These are phyloP conservation scores for Melanostigma gelatinosum DNA, from an alignment of 2,113 vertebrate species.

Conservation along the genomic window DNA sequence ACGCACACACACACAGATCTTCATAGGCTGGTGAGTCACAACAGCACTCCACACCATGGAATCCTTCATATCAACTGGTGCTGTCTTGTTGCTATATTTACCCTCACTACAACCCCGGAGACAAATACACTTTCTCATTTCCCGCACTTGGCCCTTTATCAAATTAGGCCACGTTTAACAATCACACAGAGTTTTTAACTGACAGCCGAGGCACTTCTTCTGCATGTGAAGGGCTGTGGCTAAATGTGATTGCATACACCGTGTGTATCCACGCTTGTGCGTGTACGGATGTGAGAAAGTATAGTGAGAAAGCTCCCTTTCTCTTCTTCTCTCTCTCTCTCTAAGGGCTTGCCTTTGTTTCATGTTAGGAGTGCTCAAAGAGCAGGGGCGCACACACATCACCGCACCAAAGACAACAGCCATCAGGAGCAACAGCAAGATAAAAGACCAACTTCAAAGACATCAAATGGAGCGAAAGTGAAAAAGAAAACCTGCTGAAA, in stretches of 20 bases:
- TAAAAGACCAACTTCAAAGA: conserved; percentile 84
- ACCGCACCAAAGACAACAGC: conserved; percentile 82
- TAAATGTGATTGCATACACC: conserved; percentile 53
- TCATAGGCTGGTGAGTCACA: conserved; percentile 74
- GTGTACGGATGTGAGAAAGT: conserved; percentile 50
- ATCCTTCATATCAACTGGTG: conserved; percentile 82
- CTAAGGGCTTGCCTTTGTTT: conserved; percentile 80
- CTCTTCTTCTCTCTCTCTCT: conserved; percentile 61
- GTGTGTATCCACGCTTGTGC: conserved; percentile 40
- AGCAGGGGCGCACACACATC: conserved; percentile 72
- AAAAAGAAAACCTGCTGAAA: conserved; percentile 81
- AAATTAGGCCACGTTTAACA: conserved; percentile 77
- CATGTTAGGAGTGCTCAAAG: conserved; percentile 78
- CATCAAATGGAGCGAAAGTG: conserved; percentile 79
- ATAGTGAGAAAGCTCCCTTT: conserved; percentile 50
- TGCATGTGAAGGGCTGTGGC: conserved; percentile 43
- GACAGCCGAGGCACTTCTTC: conserved; percentile 48
- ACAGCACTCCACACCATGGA: conserved; percentile 71
- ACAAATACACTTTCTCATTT: conserved; percentile 79
- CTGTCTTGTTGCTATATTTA: conserved; percentile 84
- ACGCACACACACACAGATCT: conserved; percentile 20
- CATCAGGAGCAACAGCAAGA: conserved; percentile 80
- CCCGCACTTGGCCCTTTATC: conserved; percentile 73
- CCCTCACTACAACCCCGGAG: conserved; percentile 72
- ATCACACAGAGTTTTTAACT: conserved; percentile 55